Conservation (phyloP, 2,797 vertebrate genomes). For the Scolopax bukidnonensis region DNA sequence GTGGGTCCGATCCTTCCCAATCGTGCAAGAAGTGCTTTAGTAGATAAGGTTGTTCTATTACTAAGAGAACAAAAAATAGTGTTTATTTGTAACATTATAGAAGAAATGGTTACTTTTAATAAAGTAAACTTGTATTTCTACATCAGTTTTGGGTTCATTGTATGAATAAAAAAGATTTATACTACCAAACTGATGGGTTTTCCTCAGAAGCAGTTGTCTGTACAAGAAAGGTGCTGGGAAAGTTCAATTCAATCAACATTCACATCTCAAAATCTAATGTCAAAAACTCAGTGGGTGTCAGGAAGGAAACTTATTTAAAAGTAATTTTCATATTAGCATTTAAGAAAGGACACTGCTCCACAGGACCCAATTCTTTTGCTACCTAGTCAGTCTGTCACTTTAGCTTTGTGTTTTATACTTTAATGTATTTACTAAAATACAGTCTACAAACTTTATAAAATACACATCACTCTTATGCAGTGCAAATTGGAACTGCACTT, state of each 20-base stretch:
- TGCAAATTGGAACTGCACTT: background rate
- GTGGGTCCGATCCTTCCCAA: constrained; percentile 75
- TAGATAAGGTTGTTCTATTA: constrained; percentile 74
- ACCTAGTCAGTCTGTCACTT: background rate
- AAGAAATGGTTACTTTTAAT: background rate
- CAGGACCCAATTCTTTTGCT: background rate
- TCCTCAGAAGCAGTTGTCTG: background rate
- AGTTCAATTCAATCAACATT: background rate
- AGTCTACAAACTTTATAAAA: background rate
- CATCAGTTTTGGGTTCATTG: background rate
- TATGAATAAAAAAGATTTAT: background rate
- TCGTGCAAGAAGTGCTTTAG: constrained; percentile 70
- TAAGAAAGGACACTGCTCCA: background rate
- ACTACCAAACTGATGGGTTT: background rate
- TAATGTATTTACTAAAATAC: background rate
- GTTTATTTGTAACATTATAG: background rate
- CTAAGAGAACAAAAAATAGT: constrained; percentile 7
- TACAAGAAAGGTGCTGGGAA: background rate
- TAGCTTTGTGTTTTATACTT: background rate
- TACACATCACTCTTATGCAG: background rate
- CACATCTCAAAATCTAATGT: background rate
- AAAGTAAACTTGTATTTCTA: background rate
- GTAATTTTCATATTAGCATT: background rate
- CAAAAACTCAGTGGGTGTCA: background rate
- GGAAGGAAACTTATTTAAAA: background rate